These are phyloP conservation scores for Lepidurus couesii DNA, from an alignment of 1,140 invertebrate genomes.

Conservation along the genomic window DNA sequence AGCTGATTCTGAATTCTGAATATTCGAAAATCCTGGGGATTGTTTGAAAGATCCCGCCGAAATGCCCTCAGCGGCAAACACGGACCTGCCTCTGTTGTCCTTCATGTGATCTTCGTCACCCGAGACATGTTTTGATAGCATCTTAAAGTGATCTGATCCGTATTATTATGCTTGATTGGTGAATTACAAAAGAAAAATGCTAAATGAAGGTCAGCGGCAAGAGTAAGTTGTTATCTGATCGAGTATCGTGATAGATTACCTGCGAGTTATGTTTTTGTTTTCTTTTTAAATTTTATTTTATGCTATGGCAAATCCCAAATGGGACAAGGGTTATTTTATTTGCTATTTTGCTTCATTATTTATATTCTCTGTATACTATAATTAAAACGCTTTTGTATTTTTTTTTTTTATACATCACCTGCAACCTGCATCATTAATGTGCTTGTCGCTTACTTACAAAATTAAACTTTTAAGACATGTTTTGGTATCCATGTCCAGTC, in stretches of 20 bases:
- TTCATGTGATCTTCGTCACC: background rate
- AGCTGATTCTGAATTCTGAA: background rate
- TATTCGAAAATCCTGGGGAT: background rate
- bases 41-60: background rate
- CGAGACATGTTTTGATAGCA: background rate
- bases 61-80: background rate
- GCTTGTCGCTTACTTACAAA: background rate
- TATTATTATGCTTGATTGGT: background rate
- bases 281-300: no score
- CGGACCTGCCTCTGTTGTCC: background rate
- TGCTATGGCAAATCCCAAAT: no score
- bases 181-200: background rate
- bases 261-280: no score
- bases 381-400: background rate
- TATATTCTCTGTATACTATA: background rate
- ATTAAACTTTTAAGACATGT: background rate
- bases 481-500: slow-evolving; percentile 16
- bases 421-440: background rate
- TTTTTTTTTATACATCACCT: background rate
- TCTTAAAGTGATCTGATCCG: background rate
- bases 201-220: background rate
- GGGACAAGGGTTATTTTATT: background rate
- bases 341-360: background rate
- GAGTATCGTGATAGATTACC: no score
- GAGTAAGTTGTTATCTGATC: background rate